These are phyloP conservation scores for Mesembrinibis cayennensis DNA, from an alignment of 2,113 vertebrate genomes.

Conservation along the genomic window DNA sequence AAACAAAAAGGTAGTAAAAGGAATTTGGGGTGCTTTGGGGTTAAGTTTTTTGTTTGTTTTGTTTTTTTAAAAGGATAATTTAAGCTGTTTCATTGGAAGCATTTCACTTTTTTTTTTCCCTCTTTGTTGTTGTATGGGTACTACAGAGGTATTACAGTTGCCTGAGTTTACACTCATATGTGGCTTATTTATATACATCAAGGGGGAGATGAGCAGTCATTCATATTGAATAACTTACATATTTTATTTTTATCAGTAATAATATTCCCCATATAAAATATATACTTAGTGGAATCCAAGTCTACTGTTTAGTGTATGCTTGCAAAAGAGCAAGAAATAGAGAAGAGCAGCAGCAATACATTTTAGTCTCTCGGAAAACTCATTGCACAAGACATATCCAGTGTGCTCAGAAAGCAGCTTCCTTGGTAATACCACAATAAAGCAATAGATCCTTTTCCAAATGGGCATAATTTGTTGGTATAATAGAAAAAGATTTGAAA, in stretches of 20 bases:
- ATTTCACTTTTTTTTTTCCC: background rate
- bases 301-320: background rate
- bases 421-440: background rate
- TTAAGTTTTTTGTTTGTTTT: background rate
- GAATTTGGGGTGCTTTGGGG: background rate
- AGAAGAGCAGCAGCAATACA: background rate
- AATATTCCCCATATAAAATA: background rate
- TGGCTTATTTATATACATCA: conserved; percentile 8
- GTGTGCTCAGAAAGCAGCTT: background rate
- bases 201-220: conserved; percentile 39
- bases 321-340: background rate
- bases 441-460: conserved; percentile 31
- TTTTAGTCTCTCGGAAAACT: background rate
- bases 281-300: background rate
- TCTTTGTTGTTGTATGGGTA: background rate
- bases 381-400: background rate
- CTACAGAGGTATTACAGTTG: background rate
- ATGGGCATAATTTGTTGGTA: conserved; percentile 3
- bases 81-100: background rate
- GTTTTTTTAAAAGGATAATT: background rate
- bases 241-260: conserved; percentile 30
- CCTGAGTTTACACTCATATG: background rate
- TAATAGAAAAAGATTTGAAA: background rate
- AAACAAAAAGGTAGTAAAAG: background rate
- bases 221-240: conserved; percentile 52